Evolutionary conservation across 2,888 invertebrate species (phyloP), one percentile per base, ranked within the genome.

Genomic region (Camptogramma bilineatum): DNA sequence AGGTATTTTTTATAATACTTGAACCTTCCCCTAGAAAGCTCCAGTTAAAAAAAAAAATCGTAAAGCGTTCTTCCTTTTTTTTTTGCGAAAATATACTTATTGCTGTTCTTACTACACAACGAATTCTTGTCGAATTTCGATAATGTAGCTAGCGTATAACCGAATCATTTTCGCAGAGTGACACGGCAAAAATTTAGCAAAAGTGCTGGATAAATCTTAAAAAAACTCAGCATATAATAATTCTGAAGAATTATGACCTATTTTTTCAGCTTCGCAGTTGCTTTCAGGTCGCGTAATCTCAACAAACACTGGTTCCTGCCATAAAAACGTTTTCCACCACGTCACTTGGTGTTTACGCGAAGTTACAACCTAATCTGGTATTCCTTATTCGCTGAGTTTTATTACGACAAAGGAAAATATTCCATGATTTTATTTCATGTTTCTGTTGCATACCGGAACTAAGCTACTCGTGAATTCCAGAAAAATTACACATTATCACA

Each of bases 341-440:
- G 58, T 62, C 53, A 58, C 62, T 46, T 42, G 58, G 48, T 62
- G 66, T 66, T 62, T 55, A 57, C 52, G 21, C 42, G 55, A 31
- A 53, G 50, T 44, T 64, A 61, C 57, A 57, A 61, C 65, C 61
- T 65, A 56, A 61, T 61, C 65, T 53, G 62, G 57, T 55, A 57
- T 65, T 65, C 57, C 61, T 66, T 44, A 34, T 58, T 62, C 58
- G 62, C 62, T 47, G 62, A 54, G 61, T 66, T 66, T 58, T 66
- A 66, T 66, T 64, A 53, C n/a, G 44, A 50, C 47, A 48, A 24
- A 19, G 7, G 17, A 61, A 61, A 59, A 57, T 55, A 39, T 52
- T 55, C 19, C 42, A 42, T 52, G n/a, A 39, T 60, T 56, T 52
- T 51, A 55, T 52, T 55, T 19, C 46, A 28, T 52, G 55, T 50